Percentiles rank a stretch among this genome's conserved stretches.
Evolutionary conservation across 2,797 vertebrate species (phyloP).

Genomic region (Crypturellus tataupa): DNA sequence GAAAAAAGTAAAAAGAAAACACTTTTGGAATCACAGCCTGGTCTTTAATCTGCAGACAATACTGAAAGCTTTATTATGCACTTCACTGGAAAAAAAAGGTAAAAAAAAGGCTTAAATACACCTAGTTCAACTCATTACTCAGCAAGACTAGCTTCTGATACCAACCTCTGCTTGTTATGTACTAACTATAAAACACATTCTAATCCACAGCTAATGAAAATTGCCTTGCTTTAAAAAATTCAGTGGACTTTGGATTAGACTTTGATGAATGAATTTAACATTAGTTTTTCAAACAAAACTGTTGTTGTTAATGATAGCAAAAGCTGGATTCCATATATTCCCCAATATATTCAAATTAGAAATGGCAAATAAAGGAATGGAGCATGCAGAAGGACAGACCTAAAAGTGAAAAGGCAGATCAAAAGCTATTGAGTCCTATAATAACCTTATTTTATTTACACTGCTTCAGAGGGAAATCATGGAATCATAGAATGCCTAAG

Average conservation of each 20-base stretch:
- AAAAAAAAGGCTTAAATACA: neutral
- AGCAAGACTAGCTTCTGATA: neutral
- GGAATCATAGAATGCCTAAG: no score
- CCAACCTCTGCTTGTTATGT: neutral
- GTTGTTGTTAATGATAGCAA: neutral
- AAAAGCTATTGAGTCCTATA: neutral
- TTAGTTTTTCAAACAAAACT: neutral
- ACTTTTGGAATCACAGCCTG: neutral
- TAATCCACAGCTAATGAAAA: neutral
- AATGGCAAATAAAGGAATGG: neutral
- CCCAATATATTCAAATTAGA: neutral
- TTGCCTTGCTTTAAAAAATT: neutral
- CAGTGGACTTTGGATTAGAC: neutral
- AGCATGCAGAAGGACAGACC: neutral
- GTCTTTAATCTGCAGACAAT: neutral
- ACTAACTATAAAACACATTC: neutral
- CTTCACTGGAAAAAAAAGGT: neutral
- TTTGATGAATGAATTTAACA: neutral
- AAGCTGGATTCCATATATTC: neutral
- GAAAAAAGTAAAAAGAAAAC: neutral
- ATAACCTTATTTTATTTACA: neutral
- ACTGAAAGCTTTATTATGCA: accelerated
- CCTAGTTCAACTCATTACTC: neutral
- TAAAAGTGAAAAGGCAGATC: neutral
- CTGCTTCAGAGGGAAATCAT: neutral